Evolutionary conservation across 2,113 vertebrate genomes (phyloP), one percentile per base, ranked within the genome.

Genomic region (Chaetorhynchus papuensis): DNA sequence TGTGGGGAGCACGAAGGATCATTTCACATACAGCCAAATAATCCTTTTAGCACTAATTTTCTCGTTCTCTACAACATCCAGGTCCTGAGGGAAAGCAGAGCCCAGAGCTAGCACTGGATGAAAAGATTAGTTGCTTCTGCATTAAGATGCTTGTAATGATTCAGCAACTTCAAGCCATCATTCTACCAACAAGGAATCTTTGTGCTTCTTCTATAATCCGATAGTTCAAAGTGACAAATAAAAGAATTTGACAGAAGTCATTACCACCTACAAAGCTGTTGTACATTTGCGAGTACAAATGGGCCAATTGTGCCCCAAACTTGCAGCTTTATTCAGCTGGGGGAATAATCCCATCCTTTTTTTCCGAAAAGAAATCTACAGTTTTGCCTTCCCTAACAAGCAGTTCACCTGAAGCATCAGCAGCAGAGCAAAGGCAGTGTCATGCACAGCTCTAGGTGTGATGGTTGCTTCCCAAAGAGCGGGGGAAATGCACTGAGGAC

Each of bases 81-180:
- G 49, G 81, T 93, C 90, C 83, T 81, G 35, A 77, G 87, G 94
- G 92, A 93, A 93, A 94, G 60, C 87, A 81, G 68, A 94, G 82
- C 83, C 90, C 92, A 89, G 76, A 96, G 91, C 75, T 49, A 92
- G 85, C 44, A 85, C 64, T 61, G 87, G 94, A 90, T 90, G 94
- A 94, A 96, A 95, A 97, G 83, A 92, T 96, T 59, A 95, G 77
- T 52, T 93, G 26, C 61, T 91, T 89, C 69, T 93, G 88, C 85
- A 95, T 95, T 94, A 87, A 91, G 88, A 90, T 85, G 74, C 90
- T 90, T 80, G 82, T 84, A 95, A 95, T 96, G 94, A 97, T 90
- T 93, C 91, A 94, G 91, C 90, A 96, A 93, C 79, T 95, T 95
- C 78, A 93, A 90, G 68, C 80, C 65, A 59, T 71, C 82, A 65